Percentiles rank a stretch among this genome's conserved stretches.
These are phyloP conservation scores for Atopsyche davidsoni DNA, from an alignment of 1,140 invertebrate genomes.

Conservation along the genomic window DNA sequence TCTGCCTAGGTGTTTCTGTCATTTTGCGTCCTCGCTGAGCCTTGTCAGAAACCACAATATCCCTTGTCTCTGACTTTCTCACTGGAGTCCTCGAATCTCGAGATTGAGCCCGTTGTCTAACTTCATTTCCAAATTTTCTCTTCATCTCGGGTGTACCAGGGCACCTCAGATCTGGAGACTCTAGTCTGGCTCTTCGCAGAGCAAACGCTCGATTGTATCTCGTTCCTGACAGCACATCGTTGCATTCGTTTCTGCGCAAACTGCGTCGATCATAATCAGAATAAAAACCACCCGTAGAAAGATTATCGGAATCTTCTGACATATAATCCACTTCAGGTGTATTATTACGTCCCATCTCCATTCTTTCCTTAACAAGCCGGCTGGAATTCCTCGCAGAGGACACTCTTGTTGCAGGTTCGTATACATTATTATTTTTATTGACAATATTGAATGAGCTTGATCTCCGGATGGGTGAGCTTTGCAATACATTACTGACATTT, in stretches of 20 bases:
- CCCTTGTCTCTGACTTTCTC: slow-evolving; percentile 35
- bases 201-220: slow-evolving; percentile 36
- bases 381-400: not conserved
- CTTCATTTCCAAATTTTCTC: slow-evolving; percentile 34
- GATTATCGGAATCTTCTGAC: slow-evolving; percentile 28
- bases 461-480: slow-evolving; percentile 39
- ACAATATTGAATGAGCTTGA: slow-evolving; percentile 47
- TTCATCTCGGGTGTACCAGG: slow-evolving; percentile 47
- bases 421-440: slow-evolving; percentile 36
- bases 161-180: slow-evolving; percentile 42
- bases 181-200: slow-evolving; percentile 35
- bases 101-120: slow-evolving; percentile 4
- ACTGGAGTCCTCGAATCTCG: slow-evolving; percentile 24
- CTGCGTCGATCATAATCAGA: slow-evolving; percentile 26
- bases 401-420: slow-evolving; percentile 13
- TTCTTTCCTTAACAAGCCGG: slow-evolving; percentile 2
- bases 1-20: slow-evolving; percentile 39
- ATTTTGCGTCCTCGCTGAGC: slow-evolving; percentile 41
- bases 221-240: slow-evolving; percentile 15
- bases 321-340: slow-evolving; percentile 26
- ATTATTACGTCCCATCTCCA: slow-evolving; percentile 19
- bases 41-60: slow-evolving; percentile 34
- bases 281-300: slow-evolving; percentile 28
- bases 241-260: slow-evolving; percentile 3
- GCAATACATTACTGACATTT: slow-evolving; percentile 14